Percentiles rank a stretch among this genome's conserved stretches.
These are phyloP conservation scores for Leptinotarsa lineolata DNA, from an alignment of 1,140 invertebrate genomes.

Conservation along the genomic window DNA sequence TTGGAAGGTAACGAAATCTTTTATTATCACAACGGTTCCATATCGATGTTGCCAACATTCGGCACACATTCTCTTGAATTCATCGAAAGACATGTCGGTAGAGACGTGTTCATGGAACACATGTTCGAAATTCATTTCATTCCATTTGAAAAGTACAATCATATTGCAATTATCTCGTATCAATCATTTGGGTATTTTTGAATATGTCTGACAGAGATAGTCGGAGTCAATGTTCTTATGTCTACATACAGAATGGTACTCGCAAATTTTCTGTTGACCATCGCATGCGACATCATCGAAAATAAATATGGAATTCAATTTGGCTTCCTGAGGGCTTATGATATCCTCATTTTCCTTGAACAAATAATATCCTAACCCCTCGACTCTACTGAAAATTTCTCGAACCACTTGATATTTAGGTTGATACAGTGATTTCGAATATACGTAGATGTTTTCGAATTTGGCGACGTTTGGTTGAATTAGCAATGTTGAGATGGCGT, in stretches of 20 bases:
- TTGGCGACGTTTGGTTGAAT: no score
- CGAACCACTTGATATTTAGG: conserved; percentile 35
- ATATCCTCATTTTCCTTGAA: conserved; percentile 27
- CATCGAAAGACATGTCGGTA: conserved; percentile 32
- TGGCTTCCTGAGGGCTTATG: no score
- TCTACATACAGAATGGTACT: conserved; percentile 53
- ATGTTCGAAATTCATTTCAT: conserved; percentile 32
- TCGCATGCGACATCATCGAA: no score
- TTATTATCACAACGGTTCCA: conserved; percentile 25
- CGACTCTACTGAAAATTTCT: conserved; percentile 24
- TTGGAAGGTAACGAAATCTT: conserved; percentile 23
- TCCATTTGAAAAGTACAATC: conserved; percentile 50
- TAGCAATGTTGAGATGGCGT: no score
- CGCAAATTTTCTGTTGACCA: conserved; percentile 48
- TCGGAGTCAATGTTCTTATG: conserved; percentile 46
- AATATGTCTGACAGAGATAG: conserved; percentile 55
- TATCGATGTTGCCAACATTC: conserved; percentile 31
- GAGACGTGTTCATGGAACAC: conserved; percentile 28
- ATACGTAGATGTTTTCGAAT: conserved; percentile 35
- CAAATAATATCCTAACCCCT: conserved; percentile 44
- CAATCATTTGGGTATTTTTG: conserved; percentile 55
- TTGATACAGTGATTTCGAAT: conserved; percentile 34
- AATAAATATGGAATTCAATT: no score
- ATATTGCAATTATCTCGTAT: conserved; percentile 55
- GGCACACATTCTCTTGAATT: conserved; percentile 28